Evolutionary conservation across 1,140 invertebrate species (phyloP), one percentile per base, ranked within the genome.

Genomic region (Euura lappo): DNA sequence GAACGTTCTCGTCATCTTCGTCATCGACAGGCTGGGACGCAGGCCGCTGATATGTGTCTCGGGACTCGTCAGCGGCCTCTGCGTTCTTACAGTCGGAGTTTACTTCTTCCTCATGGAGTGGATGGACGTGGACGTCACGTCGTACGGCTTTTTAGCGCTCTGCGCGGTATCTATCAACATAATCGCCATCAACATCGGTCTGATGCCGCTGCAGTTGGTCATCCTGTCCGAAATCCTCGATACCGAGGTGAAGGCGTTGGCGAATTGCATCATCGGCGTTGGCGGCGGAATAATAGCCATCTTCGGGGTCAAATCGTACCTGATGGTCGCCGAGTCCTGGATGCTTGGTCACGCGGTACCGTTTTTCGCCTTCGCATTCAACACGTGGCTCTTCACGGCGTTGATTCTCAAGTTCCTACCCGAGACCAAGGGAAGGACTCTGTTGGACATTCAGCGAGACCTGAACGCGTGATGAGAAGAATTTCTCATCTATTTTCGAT

Each of bases 401-500:
- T 60, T 92, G 10, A 90, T 93, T 4, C 79, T 92, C 1, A 75
- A 91, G 64, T 86, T 92, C 64, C 87, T 94, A 43, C 93, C 94
- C 0, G 94, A 96, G 86, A 96, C 94, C 0, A 95, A 95, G 84
- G 93, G 93, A 44, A 93, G 93, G 82, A 92, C 92, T 4, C 90
- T 95, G 70, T 90, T 73, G 7, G 65, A 83, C 69, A 82, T 82
- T 60, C 81, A 81, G 69, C 72, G 65, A 70, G 44, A 77, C 7
- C 65, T 80, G 51, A 46, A 51, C 7, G 69, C 74, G 13, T 75
- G 72, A 79, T 28, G 28, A 28, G 28, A 28, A 28, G 28, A 28
- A 28, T 28, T 28, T 69, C 11, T 8, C 44, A 6, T 45, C 43
- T 45, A 6, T 45, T 69, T 69, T 11, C 28, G 1, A 28, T 28